Base-by-base conservation (phyloP, 2,888 invertebrate species). In the Thera britannica region DNA sequence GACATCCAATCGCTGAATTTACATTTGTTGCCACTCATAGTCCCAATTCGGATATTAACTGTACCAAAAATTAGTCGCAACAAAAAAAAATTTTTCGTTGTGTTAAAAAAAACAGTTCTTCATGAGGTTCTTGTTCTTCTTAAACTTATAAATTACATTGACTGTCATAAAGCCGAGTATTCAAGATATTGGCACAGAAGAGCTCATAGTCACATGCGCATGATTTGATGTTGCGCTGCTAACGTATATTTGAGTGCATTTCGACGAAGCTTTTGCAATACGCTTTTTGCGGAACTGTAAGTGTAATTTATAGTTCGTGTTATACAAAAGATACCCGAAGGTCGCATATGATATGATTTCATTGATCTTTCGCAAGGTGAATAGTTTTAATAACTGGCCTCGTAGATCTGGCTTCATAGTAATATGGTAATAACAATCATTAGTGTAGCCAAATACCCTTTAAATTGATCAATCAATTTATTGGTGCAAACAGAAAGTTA, bases 161-260 rank as follows among this genome's bases (percentile, higher is more conserved):
- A 34, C 7, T 34, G 7, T 34, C 3, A 34, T 59, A 59, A 11
- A 38, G 8, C 35, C 6, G n/a, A 49, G 60, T 44, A 54, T 34
- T 61, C 11, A 23, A 51, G 23, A 11, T 52, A 41, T 52, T 52
- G n/a, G 34, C 34, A 54, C 60, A 41, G 52, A 41, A 44, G 11
- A 54, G 12, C 6, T 46, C 48, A 36, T 36, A 48, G 54, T 55
- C 12, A 62, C 23, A 54, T 62, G 65, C 65, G 48, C 61, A 62
- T 62, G 62, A 62, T 57, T 56, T 55, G 58, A 46, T 55, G 57
- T 69, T 69, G 68, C 66, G 62, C 64, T 56, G 38, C 66, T 70
- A 72, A 72, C 67, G 68, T 58, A 65, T 57, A 66, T 70, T 68
- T 68, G 68, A 72, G 65, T 67, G 68, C 72, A 60, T 62, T 62